Conservation (phyloP, 2,113 vertebrate genomes). For the Istiophorus platypterus region DNA sequence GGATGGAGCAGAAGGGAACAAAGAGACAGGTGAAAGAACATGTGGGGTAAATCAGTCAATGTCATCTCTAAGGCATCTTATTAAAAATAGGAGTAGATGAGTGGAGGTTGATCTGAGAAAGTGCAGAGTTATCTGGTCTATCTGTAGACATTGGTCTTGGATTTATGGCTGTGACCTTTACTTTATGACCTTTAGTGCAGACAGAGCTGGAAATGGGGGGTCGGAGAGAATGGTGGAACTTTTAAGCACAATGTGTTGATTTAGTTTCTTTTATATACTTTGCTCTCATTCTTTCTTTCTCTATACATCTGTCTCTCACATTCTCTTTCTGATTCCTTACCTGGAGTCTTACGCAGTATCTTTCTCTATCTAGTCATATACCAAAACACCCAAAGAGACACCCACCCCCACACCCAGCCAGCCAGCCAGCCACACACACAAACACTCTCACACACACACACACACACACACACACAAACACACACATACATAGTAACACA, state of each 20-base stretch:
- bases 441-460: too few species aligned
- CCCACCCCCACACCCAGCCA: too few species aligned
- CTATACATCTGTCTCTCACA: conserved; percentile 32
- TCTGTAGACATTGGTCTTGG: conserved; percentile 59
- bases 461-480: too few species aligned
- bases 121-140: conserved; percentile 63
- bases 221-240: conserved; percentile 56
- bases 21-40: conserved; percentile 27
- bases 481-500: too few species aligned
- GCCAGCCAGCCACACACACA: too few species aligned
- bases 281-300: conserved; percentile 56
- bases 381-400: conserved; percentile 30
- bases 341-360: conserved; percentile 46
- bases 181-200: conserved; percentile 78
- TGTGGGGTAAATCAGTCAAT: conserved; percentile 36
- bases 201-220: conserved; percentile 51
- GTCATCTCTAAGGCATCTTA: conserved; percentile 49
- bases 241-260: conserved; percentile 49
- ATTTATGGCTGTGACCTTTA: conserved; percentile 83
- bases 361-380: conserved; percentile 48
- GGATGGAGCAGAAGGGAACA: conserved; percentile 45
- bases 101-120: conserved; percentile 45
- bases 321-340: conserved; percentile 33
- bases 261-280: conserved; percentile 57
- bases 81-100: conserved; percentile 48